Conservation (phyloP, 2,888 invertebrate species). For the Eurytoma adleriae region DNA sequence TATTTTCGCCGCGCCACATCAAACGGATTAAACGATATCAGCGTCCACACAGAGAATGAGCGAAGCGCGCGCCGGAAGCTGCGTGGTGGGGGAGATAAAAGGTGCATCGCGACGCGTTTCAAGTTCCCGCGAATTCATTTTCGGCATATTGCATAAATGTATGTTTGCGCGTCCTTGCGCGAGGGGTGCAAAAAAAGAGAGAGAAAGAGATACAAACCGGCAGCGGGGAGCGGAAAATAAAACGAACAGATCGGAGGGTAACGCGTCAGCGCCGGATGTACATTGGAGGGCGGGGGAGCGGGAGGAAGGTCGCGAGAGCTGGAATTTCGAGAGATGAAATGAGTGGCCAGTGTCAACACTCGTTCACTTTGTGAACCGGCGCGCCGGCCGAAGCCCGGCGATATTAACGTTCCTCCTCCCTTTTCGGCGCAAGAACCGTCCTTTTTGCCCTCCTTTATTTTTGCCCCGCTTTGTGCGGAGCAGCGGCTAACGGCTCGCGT, state of each 20-base stretch:
- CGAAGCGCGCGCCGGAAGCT: not conserved
- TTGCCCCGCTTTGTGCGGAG: not conserved
- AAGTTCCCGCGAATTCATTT: slow-evolving; percentile 32
- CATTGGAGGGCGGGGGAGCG: slow-evolving; percentile 26
- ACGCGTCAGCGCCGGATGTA: not conserved
- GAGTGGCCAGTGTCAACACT: slow-evolving; percentile 74
- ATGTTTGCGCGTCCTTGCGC: slow-evolving; percentile 21
- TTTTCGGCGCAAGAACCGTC: slow-evolving; percentile 13
- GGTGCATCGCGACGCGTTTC: slow-evolving; percentile 4
- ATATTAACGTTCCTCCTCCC: slow-evolving; percentile 52
- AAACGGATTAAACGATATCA: slow-evolving; percentile 45
- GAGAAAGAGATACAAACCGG: not conserved
- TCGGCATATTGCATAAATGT: slow-evolving; percentile 39
- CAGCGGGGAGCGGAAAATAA: slow-evolving; percentile 22
- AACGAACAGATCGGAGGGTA: slow-evolving; percentile 6
- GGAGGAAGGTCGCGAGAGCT: slow-evolving; percentile 15
- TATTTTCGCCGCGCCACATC: slow-evolving; percentile 11
- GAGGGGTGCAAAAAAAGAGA: slow-evolving; percentile 3
- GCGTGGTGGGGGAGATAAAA: slow-evolving; percentile 11
- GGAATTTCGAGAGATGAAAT: slow-evolving; percentile 61
- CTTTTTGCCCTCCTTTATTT: slow-evolving; percentile 10
- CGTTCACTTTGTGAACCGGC: slow-evolving; percentile 74
- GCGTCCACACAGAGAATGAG: slow-evolving; percentile 1
- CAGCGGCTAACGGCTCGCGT: not conserved
- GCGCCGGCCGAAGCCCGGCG: slow-evolving; percentile 67